Base-by-base conservation (phyloP, 2,113 vertebrate species). In the Choloepus hoffmanni region DNA sequence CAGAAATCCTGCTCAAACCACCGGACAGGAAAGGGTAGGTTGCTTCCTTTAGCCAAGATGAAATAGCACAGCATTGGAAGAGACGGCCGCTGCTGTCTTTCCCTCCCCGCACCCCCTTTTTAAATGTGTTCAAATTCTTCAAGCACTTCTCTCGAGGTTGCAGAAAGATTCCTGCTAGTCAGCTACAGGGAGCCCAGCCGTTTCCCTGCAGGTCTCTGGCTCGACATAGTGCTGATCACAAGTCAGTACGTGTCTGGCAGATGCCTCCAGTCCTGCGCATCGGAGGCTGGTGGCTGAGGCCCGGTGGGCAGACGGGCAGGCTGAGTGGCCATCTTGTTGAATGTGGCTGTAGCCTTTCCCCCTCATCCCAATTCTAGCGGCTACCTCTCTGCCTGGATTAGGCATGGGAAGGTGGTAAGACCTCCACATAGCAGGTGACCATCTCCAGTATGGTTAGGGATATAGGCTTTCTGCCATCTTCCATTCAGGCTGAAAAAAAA, bases 141-240 rank as follows among this genome's bases (percentile, higher is more conserved):
- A 65, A 96, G 89, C 58, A 18, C 36, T 70, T 89, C 63, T 82
- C 83, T 77, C 36, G 14, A 85, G 91, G 86, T 19, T 78, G 85
- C 74, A 45, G 90, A 48, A 72, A 85, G 94, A 70, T 73, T 76
- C 83, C 68, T 33, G 85, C 82, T 26, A 45, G 94, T 74, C 63
- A n/a, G 14, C 79, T 28, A 13, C 65, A 55, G 96, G 87, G 94
- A 95, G 63, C 89, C 86, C 63, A 76, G 85, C 89, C 12, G 2
- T 81, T 89, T 89, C 92, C 85, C 77, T 72, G 87, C 95, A 84
- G 91, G 95, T 78, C 94, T 89, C 95, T 68, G 89, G 50, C 95
- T 92, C 1, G 13, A 97, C 96, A 85, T 7, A 68, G 85, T 72
- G 9, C 85, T 95, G 96, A 98, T 96, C 95, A 95, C 97, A 97